A percentile compares a stretch with the other conserved stretches of the same genome.
Conservation (phyloP, 2,113 vertebrate genomes). For the Propithecus coquereli region DNA sequence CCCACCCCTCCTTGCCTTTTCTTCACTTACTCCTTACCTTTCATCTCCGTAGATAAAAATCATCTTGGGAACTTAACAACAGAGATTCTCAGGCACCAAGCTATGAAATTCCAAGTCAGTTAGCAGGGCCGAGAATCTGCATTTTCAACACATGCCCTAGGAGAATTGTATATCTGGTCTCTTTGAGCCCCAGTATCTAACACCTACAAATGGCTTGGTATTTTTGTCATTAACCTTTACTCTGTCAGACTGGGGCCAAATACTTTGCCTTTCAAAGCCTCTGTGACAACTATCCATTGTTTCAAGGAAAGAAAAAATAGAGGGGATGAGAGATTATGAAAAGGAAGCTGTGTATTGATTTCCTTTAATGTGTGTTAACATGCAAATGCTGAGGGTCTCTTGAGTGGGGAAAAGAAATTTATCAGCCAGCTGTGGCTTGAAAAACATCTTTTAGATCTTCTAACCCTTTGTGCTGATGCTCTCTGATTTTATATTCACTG, state of each 20-base stretch:
- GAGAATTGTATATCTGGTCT: neutral
- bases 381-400: neutral
- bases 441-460: neutral
- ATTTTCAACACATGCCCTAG: neutral
- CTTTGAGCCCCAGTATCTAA: neutral
- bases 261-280: neutral
- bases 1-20: neutral
- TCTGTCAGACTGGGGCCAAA: neutral
- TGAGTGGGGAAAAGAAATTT: slow-evolving; percentile 8
- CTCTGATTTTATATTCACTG: slow-evolving; percentile 21
- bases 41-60: neutral
- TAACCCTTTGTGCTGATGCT: neutral
- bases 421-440: neutral
- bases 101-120: neutral
- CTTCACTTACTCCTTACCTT: neutral
- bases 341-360: neutral
- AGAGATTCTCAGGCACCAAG: neutral
- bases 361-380: slow-evolving; percentile 23
- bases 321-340: neutral
- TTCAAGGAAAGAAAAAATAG: slow-evolving; percentile 29
- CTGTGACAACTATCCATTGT: neutral
- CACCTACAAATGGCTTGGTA: neutral
- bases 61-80: neutral
- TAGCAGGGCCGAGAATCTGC: neutral
- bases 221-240: neutral